Base-by-base conservation (phyloP, 2,113 vertebrate genomes). In the Anseranas semipalmata region DNA sequence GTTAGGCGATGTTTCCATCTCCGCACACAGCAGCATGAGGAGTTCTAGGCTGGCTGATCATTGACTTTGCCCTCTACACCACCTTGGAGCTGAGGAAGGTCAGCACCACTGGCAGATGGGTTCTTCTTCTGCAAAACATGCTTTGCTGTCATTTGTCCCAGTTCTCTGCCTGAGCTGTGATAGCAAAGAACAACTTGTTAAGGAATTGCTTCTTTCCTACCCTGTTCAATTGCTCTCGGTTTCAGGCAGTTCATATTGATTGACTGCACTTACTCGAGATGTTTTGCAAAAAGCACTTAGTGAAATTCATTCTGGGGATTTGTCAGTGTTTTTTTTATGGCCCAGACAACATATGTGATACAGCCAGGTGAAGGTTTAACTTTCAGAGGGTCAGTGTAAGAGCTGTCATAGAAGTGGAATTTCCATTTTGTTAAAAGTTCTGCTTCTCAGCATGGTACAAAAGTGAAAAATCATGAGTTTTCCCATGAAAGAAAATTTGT, bases 401-500 rank as follows among this genome's bases (percentile, higher is more conserved):
- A n/a, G 32, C 21, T 72, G n/a, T 12, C 30, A 11, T 6, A 9
- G 45, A 56, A 58, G 18, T 12, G 18, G 24, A 41, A 76, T 85
- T 85, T 45, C 43, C 15, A 2, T 56, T 91, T 85, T 77, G 22
- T 14, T n/a, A 53, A 7, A 68, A 59, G 48, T 58, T 86, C 66
- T 58, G 20, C 11, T 56, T 63, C 41, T 25, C 27, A 48, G 12
- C 8, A 3, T 1, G 30, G 12, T 12, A 30, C 4, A 3, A 73
- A 83, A 65, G 35, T 2, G 12, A 56, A 58, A 76, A 80, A 37
- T 9, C 0, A 0, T 9, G 21, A 70, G 14, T 10, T 89, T 58
- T 33, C 35, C 32, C n/a, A 22, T 7, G 17, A 27, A 73, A 89
- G 0, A 0, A 62, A 82, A 74, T n/a, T 1, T 25, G 10, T 17